Conservation (phyloP, 2,888 invertebrate genomes). For the Agapostemon virescens region DNA sequence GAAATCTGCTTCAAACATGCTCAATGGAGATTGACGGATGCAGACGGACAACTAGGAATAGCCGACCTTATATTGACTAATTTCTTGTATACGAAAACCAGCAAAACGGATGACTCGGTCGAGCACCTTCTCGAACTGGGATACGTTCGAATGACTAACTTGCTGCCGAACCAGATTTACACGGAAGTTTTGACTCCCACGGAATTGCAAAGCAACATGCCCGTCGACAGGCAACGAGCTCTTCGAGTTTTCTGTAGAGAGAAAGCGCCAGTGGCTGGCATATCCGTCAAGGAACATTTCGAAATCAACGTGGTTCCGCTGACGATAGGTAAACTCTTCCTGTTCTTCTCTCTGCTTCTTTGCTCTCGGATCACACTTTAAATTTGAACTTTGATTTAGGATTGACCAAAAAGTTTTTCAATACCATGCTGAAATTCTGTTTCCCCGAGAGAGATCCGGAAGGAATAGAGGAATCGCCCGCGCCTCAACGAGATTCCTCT, state of each 20-base stretch:
- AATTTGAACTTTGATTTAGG: conserved; percentile 79
- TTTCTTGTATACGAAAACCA: conserved; percentile 98
- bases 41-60: conserved; percentile 98
- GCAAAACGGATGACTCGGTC: conserved; percentile 97
- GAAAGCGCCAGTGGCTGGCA: conserved; percentile 98
- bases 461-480: conserved; percentile 85
- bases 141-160: conserved; percentile 96
- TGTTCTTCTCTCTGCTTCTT: neutral
- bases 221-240: conserved; percentile 92
- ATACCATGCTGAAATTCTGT: conserved; percentile 98
- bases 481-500: conserved; percentile 88
- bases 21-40: conserved; percentile 98
- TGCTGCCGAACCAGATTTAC: conserved; percentile 96
- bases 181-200: conserved; percentile 92
- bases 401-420: conserved; percentile 97
- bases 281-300: conserved; percentile 99
- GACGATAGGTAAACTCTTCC: conserved; percentile 85
- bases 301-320: conserved; percentile 98
- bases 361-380: neutral
- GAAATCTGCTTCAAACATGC: conserved; percentile 99
- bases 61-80: conserved; percentile 97
- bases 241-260: conserved; percentile 97
- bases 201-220: conserved; percentile 91
- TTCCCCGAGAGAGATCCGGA: conserved; percentile 97
- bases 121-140: conserved; percentile 98